These are phyloP conservation scores for Listronotus bonariensis DNA, from an alignment of 1,140 invertebrate genomes.

Conservation along the genomic window DNA sequence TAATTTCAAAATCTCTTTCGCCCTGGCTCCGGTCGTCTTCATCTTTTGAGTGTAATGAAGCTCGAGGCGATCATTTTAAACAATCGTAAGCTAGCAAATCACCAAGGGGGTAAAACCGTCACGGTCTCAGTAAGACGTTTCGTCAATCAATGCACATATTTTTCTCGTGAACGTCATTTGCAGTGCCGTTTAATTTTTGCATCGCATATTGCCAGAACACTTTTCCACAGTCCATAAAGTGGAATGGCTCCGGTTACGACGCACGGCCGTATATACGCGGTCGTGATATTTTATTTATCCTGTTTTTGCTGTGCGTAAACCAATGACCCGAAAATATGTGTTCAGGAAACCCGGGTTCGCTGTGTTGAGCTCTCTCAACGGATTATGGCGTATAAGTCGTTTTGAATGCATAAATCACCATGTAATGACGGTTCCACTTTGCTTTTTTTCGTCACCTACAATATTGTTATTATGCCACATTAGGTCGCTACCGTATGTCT, in stretches of 20 bases:
- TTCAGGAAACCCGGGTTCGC: constrained; percentile 40
- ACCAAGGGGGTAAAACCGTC: constrained; percentile 4
- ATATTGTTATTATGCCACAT: no score
- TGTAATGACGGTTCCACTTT: constrained; percentile 4
- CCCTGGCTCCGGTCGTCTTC: constrained; percentile 24
- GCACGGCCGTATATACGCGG: constrained; percentile 22
- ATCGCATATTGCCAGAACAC: constrained; percentile 50
- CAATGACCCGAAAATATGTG: constrained; percentile 51
- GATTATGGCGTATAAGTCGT: constrained; percentile 17
- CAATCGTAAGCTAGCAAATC: constrained; percentile 31
- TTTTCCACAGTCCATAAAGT: constrained; percentile 53
- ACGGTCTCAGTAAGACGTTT: constrained; percentile 9
- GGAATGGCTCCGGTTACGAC: constrained; percentile 43
- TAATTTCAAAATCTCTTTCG: constrained; percentile 29
- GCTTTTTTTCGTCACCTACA: background rate
- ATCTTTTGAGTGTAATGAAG: constrained; percentile 35
- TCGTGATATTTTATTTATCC: constrained; percentile 54
- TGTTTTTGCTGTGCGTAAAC: constrained; percentile 47
- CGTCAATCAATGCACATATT: constrained; percentile 36
- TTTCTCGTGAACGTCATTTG: constrained; percentile 42
- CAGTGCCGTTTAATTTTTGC: constrained; percentile 49
- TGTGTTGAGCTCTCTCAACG: constrained; percentile 18
- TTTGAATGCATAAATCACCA: constrained; percentile 13
- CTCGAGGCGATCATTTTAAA: constrained; percentile 35
- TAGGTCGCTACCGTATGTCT: no score